Percentiles rank a stretch among this genome's conserved stretches.
Evolutionary conservation across 2,797 vertebrate genomes (phyloP).

Genomic region (Eospalax fontanierii): DNA sequence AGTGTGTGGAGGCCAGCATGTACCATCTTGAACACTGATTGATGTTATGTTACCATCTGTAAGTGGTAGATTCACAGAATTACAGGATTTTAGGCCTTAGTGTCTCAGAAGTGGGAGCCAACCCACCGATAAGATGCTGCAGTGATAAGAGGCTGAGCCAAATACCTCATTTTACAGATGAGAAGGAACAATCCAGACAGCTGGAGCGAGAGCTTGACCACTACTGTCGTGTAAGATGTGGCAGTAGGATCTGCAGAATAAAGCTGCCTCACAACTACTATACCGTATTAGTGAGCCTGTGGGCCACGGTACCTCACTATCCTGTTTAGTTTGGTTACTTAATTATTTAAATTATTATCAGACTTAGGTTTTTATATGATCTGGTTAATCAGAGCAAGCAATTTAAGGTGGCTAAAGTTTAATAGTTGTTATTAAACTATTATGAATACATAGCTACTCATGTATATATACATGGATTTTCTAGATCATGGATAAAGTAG

Average conservation of each 20-base stretch:
- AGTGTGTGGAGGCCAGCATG: background rate
- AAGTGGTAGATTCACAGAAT: background rate
- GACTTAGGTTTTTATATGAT: constrained; percentile 44
- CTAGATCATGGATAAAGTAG: background rate
- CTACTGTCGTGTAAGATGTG: no score
- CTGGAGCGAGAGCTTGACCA: background rate
- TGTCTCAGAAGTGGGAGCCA: background rate
- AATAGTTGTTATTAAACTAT: constrained; percentile 8
- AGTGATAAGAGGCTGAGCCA: background rate
- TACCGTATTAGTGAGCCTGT: background rate
- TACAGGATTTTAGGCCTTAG: background rate
- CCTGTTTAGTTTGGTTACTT: background rate
- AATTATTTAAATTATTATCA: background rate
- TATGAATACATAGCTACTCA: background rate
- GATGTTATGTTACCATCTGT: background rate
- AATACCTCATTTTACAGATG: background rate
- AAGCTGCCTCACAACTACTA: background rate
- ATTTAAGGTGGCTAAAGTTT: background rate
- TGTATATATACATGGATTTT: background rate
- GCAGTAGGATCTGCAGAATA: background rate
- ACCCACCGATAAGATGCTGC: background rate
- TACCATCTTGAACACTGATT: rapidly evolving
- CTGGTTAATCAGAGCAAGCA: constrained; percentile 26
- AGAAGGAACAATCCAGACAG: background rate
- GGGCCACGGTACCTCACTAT: background rate